Percentiles rank a stretch among this genome's conserved stretches.
Conservation (phyloP, 2,797 vertebrate genomes). For the Orestias chungarensis region DNA sequence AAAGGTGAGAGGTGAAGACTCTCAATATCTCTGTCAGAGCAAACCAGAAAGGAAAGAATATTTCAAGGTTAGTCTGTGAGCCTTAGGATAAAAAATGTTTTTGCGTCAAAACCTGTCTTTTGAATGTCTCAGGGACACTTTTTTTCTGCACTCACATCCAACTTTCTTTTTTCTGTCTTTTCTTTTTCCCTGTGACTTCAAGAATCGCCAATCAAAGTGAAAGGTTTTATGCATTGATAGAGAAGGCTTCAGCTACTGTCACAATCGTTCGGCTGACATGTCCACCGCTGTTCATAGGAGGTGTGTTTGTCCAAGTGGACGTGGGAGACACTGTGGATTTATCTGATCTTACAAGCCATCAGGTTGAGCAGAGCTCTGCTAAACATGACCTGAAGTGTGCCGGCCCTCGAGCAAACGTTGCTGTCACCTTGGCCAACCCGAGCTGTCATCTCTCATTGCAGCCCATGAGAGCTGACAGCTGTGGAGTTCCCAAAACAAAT, state of each 20-base stretch:
- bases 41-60: conserved; percentile 65
- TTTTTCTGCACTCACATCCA: conserved; percentile 47
- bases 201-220: conserved; percentile 41
- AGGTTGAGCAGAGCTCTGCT: conserved; percentile 82
- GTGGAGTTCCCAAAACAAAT: conserved; percentile 82
- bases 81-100: conserved; percentile 52
- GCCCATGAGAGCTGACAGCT: conserved; percentile 79
- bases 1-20: conserved; percentile 69
- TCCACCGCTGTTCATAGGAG: conserved; percentile 63
- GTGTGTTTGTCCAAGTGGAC: conserved; percentile 77
- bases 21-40: conserved; percentile 70
- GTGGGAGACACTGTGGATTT: conserved; percentile 78
- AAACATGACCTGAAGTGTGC: conserved; percentile 87
- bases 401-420: conserved; percentile 83
- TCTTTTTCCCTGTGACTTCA: conserved; percentile 12
- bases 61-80: conserved; percentile 70
- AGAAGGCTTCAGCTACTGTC: conserved; percentile 49
- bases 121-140: conserved; percentile 50
- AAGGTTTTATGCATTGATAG: conserved; percentile 42
- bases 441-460: conserved; percentile 74
- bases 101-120: conserved; percentile 64
- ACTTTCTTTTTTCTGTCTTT: conserved; percentile 43
- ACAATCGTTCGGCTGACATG: conserved; percentile 43
- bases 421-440: conserved; percentile 78
- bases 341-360: conserved; percentile 86